A percentile compares a stretch with the other conserved stretches of the same genome.
Conservation (phyloP, 2,797 vertebrate genomes). For the Periophthalmus magnuspinnatus region DNA sequence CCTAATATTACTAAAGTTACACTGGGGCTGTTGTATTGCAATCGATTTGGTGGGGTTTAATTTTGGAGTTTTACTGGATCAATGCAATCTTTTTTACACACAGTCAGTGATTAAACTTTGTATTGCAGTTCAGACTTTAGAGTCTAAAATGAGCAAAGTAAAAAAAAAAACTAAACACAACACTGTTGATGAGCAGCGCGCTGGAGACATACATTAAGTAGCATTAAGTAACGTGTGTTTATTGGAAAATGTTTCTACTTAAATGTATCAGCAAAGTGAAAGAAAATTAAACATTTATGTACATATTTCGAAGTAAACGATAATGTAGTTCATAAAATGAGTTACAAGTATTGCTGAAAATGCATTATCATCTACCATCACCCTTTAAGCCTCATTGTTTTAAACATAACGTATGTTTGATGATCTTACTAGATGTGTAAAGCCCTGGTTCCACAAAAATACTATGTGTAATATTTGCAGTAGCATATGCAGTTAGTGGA, state of each 20-base stretch:
- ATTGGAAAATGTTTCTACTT: neutral
- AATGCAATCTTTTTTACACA: slow-evolving; percentile 2
- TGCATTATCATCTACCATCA: neutral
- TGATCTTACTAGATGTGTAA: neutral
- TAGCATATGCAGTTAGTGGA: neutral
- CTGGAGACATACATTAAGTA: too few species aligned
- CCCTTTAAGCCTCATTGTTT: neutral
- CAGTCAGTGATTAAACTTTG: slow-evolving; percentile 1
- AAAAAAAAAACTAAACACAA: neutral
- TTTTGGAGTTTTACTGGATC: slow-evolving; percentile 4
- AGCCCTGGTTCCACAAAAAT: neutral
- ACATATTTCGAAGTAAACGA: neutral
- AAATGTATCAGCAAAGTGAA: neutral
- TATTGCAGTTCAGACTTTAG: neutral
- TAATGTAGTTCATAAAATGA: too few species aligned
- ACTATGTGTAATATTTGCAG: neutral
- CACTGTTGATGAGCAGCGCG: too few species aligned
- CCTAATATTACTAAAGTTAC: neutral
- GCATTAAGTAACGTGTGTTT: neutral
- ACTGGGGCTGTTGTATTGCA: neutral
- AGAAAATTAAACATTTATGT: neutral
- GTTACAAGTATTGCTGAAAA: too few species aligned
- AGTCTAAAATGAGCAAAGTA: neutral
- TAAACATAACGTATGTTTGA: neutral
- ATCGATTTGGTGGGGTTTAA: neutral